phyloP scores from a whole-genome alignment of 2,797 vertebrate species.

The Alauda arvensis region DNA sequence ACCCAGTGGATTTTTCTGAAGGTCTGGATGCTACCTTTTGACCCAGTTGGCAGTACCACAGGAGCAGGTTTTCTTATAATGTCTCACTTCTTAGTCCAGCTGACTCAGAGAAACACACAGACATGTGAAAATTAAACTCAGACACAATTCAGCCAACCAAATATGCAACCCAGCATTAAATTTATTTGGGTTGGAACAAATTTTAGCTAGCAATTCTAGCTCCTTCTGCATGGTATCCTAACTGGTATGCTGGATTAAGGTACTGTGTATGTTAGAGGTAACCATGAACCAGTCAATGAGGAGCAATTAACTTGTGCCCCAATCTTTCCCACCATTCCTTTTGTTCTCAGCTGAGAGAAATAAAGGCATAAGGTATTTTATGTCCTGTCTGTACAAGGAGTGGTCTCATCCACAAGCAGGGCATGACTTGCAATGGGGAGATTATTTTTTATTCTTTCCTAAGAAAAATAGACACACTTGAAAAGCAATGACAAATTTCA shows the following conservation, averaged over 20 bases:
- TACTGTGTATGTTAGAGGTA: background rate
- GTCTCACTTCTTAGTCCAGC: background rate
- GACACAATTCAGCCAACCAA: background rate
- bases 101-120: constrained; percentile 20
- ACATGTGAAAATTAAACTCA: constrained; percentile 18
- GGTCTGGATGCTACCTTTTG: background rate
- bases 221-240: background rate
- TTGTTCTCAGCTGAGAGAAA: background rate
- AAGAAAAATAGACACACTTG: background rate
- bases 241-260: background rate
- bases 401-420: background rate
- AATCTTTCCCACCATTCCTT: background rate
- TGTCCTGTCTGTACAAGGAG: background rate
- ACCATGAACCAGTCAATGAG: background rate
- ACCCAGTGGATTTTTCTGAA: background rate
- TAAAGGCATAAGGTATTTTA: background rate
- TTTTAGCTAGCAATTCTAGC: background rate
- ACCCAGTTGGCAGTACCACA: background rate
- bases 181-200: constrained; percentile 29
- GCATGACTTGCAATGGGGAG: background rate
- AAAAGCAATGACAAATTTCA: background rate
- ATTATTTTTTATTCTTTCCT: background rate
- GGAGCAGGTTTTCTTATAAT: background rate
- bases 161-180: background rate
- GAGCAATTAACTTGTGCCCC: background rate